These are phyloP conservation scores for Loxodonta africana DNA, from an alignment of 2,113 vertebrate genomes.

Conservation along the genomic window DNA sequence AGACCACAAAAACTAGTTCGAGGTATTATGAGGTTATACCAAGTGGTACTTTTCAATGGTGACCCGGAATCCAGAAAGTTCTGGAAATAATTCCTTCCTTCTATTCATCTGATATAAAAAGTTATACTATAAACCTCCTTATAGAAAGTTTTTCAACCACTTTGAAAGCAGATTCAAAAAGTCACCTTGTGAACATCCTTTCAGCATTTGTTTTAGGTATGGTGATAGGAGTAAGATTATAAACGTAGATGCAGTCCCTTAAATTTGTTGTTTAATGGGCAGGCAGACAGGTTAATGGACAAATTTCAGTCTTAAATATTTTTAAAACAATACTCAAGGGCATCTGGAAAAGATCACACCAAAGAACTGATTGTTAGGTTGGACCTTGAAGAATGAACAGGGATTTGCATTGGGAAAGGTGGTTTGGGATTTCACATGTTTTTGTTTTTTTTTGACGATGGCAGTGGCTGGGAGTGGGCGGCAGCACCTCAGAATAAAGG, in stretches of 20 bases:
- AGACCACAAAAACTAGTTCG: background rate
- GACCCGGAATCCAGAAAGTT: background rate
- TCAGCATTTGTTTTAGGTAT: background rate
- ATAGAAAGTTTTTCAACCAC: background rate
- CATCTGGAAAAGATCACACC: background rate
- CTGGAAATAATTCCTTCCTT: background rate
- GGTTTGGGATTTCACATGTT: background rate
- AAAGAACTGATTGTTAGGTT: background rate
- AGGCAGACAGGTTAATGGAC: background rate
- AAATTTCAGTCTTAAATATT: constrained; percentile 10
- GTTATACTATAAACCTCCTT: background rate
- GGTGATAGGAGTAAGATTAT: background rate
- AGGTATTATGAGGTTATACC: background rate
- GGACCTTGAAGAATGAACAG: background rate
- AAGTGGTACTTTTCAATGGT: constrained; percentile 20
- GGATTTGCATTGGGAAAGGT: background rate
- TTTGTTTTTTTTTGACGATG: background rate
- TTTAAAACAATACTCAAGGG: constrained; percentile 33
- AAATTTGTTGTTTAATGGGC: background rate
- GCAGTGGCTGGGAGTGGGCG: background rate
- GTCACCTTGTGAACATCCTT: background rate
- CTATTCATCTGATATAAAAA: background rate
- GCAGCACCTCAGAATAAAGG: background rate
- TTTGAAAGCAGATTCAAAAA: constrained; percentile 45
- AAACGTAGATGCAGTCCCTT: background rate